Base-by-base conservation (phyloP, 1,140 invertebrate genomes). In the Drosophila mayri region DNA sequence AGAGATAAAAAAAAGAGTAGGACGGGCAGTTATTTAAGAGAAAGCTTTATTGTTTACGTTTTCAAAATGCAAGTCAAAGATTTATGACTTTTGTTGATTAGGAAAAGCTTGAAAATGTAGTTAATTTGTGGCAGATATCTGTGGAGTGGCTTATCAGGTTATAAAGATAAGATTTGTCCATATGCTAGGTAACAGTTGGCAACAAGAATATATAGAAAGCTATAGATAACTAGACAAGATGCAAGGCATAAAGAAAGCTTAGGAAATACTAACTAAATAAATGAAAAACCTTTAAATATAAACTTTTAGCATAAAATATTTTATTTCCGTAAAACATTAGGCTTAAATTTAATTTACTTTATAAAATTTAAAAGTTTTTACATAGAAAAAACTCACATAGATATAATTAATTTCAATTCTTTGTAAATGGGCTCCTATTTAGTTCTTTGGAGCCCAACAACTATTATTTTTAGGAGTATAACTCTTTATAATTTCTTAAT, bases 21-120 rank as follows among this genome's bases (percentile, higher is more conserved):
- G 0, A 10, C 4, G 16, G 16, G 9, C 4, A 12, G 9, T n/a
- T 20, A 10, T 12, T 32, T 12, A 70, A 70, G 66, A 70, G 66
- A 70, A 38, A 66, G 10, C 7, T 18, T 6, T 12, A 30, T 44
- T 54, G 62, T 67, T 70, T 67, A 67, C 37, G 3, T 57, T 35
- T 57, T 43, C 1, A 4, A 6, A 49, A 41, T 18, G 50, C 30
- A 32, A n/a, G 11, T 32, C 14, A 3, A 28, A 49, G 40, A 50
- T 63, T 43, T 73, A 74, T 38, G 50, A 9, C 50, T 72, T 22
- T 22, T 43, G 28, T 76, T 59, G 54, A 54, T 76, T 76, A 43
- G 55, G 25, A 54, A 76, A 75, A 76, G 61, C 72, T 52, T 54
- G 20, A 25, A 22, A 72, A 61, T 61, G 35, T 18, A 52, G 22